Conservation (phyloP, 1,140 invertebrate genomes). For the Rhynchophorus ferrugineus region DNA sequence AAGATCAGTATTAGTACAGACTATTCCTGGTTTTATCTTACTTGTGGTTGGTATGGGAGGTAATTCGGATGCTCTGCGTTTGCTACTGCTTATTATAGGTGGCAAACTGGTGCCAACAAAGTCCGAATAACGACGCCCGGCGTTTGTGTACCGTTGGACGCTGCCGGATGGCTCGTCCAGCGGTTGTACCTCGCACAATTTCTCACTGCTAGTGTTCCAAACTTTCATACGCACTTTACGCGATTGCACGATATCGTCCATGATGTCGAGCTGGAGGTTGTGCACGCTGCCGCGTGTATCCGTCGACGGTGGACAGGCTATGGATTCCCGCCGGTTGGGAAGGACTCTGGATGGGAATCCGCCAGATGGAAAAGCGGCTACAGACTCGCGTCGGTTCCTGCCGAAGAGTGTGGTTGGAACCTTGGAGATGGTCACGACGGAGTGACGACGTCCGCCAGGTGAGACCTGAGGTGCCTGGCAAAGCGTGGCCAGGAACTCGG, state of each 20-base stretch:
- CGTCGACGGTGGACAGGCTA: constrained; percentile 54
- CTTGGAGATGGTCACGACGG: constrained; percentile 74
- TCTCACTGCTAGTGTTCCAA: constrained; percentile 71
- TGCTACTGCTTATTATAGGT: constrained; percentile 44
- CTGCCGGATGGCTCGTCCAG: constrained; percentile 54
- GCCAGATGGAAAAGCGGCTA: constrained; percentile 61
- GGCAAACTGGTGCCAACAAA: constrained; percentile 52
- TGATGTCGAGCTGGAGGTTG: constrained; percentile 75
- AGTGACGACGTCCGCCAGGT: constrained; percentile 67
- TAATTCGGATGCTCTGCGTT: constrained; percentile 59
- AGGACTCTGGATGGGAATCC: constrained; percentile 36
- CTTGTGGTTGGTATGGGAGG: constrained; percentile 41
- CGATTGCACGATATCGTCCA: constrained; percentile 78
- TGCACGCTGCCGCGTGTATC: constrained; percentile 65
- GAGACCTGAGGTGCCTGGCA: constrained; percentile 61
- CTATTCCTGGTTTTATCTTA: constrained; percentile 48
- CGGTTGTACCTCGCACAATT: constrained; percentile 71
- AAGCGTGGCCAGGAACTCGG: constrained; percentile 70
- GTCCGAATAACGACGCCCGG: constrained; percentile 60
- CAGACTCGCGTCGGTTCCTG: constrained; percentile 68
- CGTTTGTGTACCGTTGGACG: constrained; percentile 49
- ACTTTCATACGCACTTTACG: constrained; percentile 73
- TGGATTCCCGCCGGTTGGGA: constrained; percentile 43
- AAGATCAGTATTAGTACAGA: constrained; percentile 73
- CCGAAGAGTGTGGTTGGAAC: constrained; percentile 67